Evolutionary conservation across 2,888 invertebrate genomes (phyloP).

Genomic region (Dioctria rufipes): DNA sequence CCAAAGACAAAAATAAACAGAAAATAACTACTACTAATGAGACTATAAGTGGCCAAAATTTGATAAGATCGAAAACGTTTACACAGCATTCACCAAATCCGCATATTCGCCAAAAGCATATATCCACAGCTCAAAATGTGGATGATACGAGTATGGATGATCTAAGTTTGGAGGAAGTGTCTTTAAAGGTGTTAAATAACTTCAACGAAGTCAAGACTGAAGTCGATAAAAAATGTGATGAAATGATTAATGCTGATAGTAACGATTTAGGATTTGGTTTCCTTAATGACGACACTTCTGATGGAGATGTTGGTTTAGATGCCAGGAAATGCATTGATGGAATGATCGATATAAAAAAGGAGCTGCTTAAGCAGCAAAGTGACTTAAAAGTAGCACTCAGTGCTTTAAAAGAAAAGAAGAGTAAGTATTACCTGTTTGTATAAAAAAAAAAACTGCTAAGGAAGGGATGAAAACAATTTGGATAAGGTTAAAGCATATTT

Average conservation of each 20-base stretch:
- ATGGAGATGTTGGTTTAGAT: slow-evolving; percentile 75
- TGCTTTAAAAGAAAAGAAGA: slow-evolving; percentile 70
- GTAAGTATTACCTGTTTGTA: slow-evolving; percentile 62
- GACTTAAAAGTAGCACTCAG: slow-evolving; percentile 73
- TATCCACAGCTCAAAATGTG: slow-evolving; percentile 63
- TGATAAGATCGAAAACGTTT: slow-evolving; percentile 77
- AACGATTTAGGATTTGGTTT: slow-evolving; percentile 67
- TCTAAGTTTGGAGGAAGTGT: slow-evolving; percentile 84
- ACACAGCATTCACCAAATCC: slow-evolving; percentile 78
- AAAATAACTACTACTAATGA: slow-evolving; percentile 54
- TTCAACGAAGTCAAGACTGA: slow-evolving; percentile 79
- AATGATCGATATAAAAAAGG: slow-evolving; percentile 76
- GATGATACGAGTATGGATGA: slow-evolving; percentile 74
- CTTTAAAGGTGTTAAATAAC: slow-evolving; percentile 79
- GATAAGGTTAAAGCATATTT: too few species aligned
- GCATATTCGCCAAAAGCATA: slow-evolving; percentile 72
- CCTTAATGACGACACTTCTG: slow-evolving; percentile 63
- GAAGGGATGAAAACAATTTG: too few species aligned
- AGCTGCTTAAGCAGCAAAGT: slow-evolving; percentile 76
- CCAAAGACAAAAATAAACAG: slow-evolving; percentile 72
- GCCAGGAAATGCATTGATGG: slow-evolving; percentile 78
- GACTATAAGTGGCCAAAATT: slow-evolving; percentile 65
- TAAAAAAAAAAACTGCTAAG: too few species aligned
- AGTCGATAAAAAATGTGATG: slow-evolving; percentile 75
- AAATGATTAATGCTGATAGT: slow-evolving; percentile 61